Evolutionary conservation across 2,797 vertebrate genomes (phyloP), one percentile per base, ranked within the genome.

Genomic region (Margarornis squamiger): DNA sequence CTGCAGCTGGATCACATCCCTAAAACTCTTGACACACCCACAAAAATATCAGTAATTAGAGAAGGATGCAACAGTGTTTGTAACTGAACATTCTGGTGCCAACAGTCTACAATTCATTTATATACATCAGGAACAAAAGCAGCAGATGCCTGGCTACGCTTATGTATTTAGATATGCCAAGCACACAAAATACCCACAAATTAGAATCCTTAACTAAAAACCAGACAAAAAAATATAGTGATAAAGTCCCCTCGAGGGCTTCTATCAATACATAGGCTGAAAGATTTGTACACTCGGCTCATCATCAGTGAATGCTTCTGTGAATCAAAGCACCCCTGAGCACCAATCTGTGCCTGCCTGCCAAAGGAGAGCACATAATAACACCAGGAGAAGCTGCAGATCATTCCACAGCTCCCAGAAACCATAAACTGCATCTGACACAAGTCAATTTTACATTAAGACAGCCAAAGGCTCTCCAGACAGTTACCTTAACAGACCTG

Each of bases 391-490:
- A 91, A 41, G 72, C 79, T 88, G 86, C 93, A 59, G 43, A 94
- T 93, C 85, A 57, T 87, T 52, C 92, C 86, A 73, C 51, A 76
- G 57, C 92, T 94, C 97, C 92, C 94, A 96, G 92, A 96, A 83
- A 51, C 84, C 87, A 93, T 90, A 79, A 97, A 97, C 49, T 95
- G 86, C 88, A 91, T 86, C 88, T 91, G 93, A 95, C 88, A 93
- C 55, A 62, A 96, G 97, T 91, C 20, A 81, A 96, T 96, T 97
- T 95, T 93, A 94, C 90, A 96, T 75, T 71, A 96, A 97, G 79
- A 96, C 72, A 95, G 67, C 38, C 92, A 91, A 94, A 96, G 88
- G 79, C 54, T 94, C 76, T 71, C 80, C 75, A 92, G 77, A 92
- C 90, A 95, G 93, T 88, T 96, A 96, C 95, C 86, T 96, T 97